These are phyloP conservation scores for Meda fulgida DNA, from an alignment of 2,797 vertebrate genomes.

Conservation along the genomic window DNA sequence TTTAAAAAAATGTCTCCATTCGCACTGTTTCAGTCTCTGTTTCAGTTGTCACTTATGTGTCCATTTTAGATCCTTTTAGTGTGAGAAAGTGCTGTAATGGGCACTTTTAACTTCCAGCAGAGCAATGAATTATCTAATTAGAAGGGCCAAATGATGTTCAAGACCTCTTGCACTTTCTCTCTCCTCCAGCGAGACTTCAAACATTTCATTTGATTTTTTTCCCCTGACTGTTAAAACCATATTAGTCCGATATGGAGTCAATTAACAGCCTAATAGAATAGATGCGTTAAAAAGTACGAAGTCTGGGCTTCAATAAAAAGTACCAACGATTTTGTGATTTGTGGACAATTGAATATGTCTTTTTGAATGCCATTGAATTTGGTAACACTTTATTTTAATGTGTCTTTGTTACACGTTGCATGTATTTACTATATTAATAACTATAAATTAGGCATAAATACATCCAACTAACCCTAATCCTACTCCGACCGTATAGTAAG, in stretches of 20 bases:
- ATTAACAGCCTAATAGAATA: slow-evolving; percentile 26
- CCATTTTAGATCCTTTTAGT: slow-evolving; percentile 17
- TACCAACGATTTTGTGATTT: background rate
- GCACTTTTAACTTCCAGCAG: slow-evolving; percentile 37
- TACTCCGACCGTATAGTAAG: no score
- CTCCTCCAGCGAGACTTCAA: slow-evolving; percentile 28
- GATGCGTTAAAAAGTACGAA: background rate
- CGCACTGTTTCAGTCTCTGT: background rate
- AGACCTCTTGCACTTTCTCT: slow-evolving; percentile 33
- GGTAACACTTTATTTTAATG: no score
- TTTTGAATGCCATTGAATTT: background rate
- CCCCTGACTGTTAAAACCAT: slow-evolving; percentile 2
- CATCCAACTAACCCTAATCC: no score
- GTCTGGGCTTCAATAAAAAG: background rate
- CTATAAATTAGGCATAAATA: no score
- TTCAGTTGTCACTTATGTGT: slow-evolving; percentile 12
- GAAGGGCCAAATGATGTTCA: slow-evolving; percentile 31
- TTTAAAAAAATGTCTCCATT: background rate
- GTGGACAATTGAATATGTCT: background rate
- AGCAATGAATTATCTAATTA: slow-evolving; percentile 38
- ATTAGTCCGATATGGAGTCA: slow-evolving; percentile 20
- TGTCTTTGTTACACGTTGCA: no score
- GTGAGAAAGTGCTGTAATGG: slow-evolving; percentile 27
- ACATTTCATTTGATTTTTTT: slow-evolving; percentile 1
- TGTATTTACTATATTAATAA: no score